Conservation (phyloP, 2,888 invertebrate species). For the Apotomis turbidana region DNA sequence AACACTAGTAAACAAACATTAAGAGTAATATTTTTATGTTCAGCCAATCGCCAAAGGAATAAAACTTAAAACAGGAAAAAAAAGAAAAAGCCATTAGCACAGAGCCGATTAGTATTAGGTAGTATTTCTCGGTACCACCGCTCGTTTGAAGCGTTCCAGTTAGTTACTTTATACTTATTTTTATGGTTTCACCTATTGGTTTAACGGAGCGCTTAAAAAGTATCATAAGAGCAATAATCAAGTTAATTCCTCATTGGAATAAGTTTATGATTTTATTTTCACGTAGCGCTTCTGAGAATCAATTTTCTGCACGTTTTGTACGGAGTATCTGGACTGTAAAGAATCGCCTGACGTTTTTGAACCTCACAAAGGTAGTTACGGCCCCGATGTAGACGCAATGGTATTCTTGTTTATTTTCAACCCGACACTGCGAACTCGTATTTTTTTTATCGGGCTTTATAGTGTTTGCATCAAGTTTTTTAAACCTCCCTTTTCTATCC, state of each 20-base stretch:
- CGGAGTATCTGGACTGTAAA: slow-evolving; percentile 1
- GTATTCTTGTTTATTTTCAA: slow-evolving; percentile 29
- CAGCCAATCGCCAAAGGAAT: slow-evolving; percentile 43
- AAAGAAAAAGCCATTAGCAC: slow-evolving; percentile 56
- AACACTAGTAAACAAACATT: slow-evolving; percentile 23
- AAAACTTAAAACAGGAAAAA: slow-evolving; percentile 52
- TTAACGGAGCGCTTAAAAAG: slow-evolving; percentile 14
- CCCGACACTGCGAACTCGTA: slow-evolving; percentile 1
- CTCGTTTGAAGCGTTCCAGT: slow-evolving; percentile 49
- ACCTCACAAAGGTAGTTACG: slow-evolving; percentile 11
- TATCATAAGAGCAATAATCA: slow-evolving; percentile 14
- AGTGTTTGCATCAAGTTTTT: slow-evolving; percentile 22
- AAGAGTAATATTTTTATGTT: slow-evolving; percentile 43
- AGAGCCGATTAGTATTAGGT: slow-evolving; percentile 55
- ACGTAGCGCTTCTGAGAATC: neutral
- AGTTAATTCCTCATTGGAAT: slow-evolving; percentile 12
- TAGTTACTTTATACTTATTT: slow-evolving; percentile 44
- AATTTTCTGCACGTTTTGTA: neutral
- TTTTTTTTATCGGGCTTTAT: slow-evolving; percentile 26
- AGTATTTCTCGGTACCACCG: slow-evolving; percentile 51
- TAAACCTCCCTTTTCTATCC: slow-evolving; percentile 11
- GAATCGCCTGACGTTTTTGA: slow-evolving; percentile 9
- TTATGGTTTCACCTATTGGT: slow-evolving; percentile 28
- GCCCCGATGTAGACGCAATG: slow-evolving; percentile 8
- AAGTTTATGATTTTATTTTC: neutral